Evolutionary conservation across 2,797 vertebrate species (phyloP), one percentile per base, ranked within the genome.

Genomic region (Melanotaenia pygmaea): DNA sequence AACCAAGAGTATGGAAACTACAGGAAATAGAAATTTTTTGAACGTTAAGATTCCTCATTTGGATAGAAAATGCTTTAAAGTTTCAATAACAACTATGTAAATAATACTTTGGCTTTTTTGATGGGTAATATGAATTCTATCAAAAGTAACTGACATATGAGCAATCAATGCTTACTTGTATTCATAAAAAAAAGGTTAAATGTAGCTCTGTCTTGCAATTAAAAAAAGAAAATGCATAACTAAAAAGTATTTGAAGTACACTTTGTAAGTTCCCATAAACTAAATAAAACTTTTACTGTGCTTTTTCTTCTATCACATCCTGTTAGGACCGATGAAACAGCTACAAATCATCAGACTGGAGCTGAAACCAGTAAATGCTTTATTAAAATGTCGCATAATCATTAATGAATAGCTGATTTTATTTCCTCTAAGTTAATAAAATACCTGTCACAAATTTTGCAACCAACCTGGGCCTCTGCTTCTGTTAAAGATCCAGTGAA

Each of bases 401-500:
- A 16, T 32, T 32, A 9, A 57, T 32, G 14, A 60, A 18, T 53
- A 53, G 43, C 7, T 59, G 35, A 64, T 50, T 28, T 59, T 0
- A 0, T 34, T 62, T 53, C 24, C 8, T 45, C 3, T n/a, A 4
- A 8, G 6, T 28, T 18, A 20, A 0, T 57, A 32, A 43, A 34
- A 3, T 20, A 34, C 22, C 14, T 56, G 4, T 5, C 13, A 16
- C 12, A 54, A 56, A 30, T 30, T 16, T 57, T 28, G 22, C 24
- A 26, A 24, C 47, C 47, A 51, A 22, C 22, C 11, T 14, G 45
- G n/a, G 24, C 28, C 10, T 34, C 24, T 45, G 18, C 54, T 40
- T 40, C 32, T 8, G 35, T 72, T 68, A 14, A 50, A 61, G 7
- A 72, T 24, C 64, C 50, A 56, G 18, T 26, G 32, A 66, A 9